Conservation (phyloP, 1,140 invertebrate genomes). For the Oryzaephilus surinamensis region DNA sequence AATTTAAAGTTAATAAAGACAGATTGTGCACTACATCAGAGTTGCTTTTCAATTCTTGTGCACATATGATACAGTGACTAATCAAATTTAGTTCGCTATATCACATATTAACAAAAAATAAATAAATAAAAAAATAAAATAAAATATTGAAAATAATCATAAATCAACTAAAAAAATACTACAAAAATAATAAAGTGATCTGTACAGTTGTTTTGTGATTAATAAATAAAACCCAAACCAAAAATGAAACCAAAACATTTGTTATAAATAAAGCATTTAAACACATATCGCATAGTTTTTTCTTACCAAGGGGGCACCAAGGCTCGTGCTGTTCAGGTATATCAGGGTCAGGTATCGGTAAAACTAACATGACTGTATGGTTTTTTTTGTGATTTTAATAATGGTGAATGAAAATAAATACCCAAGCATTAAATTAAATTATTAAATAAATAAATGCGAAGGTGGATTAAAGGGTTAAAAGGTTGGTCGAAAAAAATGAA, state of each 20-base stretch:
- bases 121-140: slow-evolving; percentile 9
- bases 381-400: background rate
- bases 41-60: no score
- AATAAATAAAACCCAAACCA: slow-evolving; percentile 14
- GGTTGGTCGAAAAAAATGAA: no score
- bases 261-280: slow-evolving; percentile 15
- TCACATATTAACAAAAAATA: slow-evolving; percentile 3
- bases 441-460: no score
- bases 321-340: slow-evolving; percentile 78
- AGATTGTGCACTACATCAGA: no score
- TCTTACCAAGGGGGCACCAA: slow-evolving; percentile 72
- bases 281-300: slow-evolving; percentile 2
- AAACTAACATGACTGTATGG: slow-evolving; percentile 54
- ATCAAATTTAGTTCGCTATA: no score
- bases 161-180: slow-evolving; percentile 7
- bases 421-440: no score
- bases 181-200: slow-evolving; percentile 8
- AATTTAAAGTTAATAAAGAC: no score
- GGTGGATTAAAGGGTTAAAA: no score
- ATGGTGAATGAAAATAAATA: no score
- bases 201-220: slow-evolving; percentile 13
- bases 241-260: slow-evolving; percentile 7
- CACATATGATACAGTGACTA: slow-evolving; percentile 5
- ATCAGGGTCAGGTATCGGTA: slow-evolving; percentile 71
- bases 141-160: slow-evolving; percentile 6